Percentiles rank a stretch among this genome's conserved stretches.
Conservation (phyloP, 92 coral and sea anemone genomes). For the Epizoanthus rinbou region DNA sequence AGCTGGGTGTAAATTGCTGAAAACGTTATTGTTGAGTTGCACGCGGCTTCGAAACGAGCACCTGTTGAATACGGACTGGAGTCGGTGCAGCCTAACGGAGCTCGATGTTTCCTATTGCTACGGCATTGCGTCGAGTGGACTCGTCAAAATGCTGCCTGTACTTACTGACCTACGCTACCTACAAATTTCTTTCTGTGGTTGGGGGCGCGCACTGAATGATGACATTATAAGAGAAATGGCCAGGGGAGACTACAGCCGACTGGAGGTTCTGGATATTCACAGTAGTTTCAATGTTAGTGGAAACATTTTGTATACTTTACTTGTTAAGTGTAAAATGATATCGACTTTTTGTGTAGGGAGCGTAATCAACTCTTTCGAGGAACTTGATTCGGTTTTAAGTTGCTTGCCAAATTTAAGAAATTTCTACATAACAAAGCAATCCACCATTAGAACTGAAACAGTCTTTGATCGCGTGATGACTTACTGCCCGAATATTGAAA, state of each 20-base stretch:
- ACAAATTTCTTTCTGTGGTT: conserved; percentile 81
- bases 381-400: conserved; percentile 59
- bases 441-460: conserved; percentile 69
- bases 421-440: conserved; percentile 77
- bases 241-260: conserved; percentile 23
- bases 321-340: conserved; percentile 49
- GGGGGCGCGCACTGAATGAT: conserved; percentile 80
- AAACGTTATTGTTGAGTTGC: conserved; percentile 72
- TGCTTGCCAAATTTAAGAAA: conserved; percentile 61
- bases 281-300: conserved; percentile 79
- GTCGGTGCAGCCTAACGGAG: conserved; percentile 59
- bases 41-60: conserved; percentile 68
- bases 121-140: conserved; percentile 65
- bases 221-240: conserved; percentile 66
- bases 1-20: conserved; percentile 53
- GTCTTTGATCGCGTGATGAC: conserved; percentile 56
- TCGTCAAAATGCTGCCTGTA: conserved; percentile 54
- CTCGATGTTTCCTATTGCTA: conserved; percentile 82
- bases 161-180: conserved; percentile 67
- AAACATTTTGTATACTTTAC: conserved; percentile 59
- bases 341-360: conserved; percentile 77
- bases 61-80: conserved; percentile 66
- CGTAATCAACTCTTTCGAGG: conserved; percentile 64
- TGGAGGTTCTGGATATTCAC: conserved; percentile 73
- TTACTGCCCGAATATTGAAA: conserved; percentile 61